Conservation (phyloP, 1,140 invertebrate species). For the Globodera ellingtonae region DNA sequence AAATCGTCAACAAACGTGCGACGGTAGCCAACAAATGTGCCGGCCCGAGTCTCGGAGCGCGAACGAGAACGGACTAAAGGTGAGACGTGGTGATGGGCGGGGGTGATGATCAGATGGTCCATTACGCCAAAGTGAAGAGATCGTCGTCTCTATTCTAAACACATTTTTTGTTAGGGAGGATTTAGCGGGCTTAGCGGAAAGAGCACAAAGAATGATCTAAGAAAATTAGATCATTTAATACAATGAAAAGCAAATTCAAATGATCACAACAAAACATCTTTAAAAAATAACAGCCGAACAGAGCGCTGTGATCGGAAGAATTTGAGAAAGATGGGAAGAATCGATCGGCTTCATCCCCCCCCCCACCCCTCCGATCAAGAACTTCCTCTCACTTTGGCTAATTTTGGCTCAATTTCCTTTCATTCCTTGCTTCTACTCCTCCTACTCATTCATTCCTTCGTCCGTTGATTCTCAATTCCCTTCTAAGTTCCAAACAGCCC, state of each 20-base stretch:
- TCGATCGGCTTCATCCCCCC: background rate
- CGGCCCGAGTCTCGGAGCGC: constrained; percentile 19
- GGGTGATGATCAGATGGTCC: constrained; percentile 28
- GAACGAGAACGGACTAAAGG: constrained; percentile 36
- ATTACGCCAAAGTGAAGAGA: background rate
- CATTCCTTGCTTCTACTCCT: too few species aligned
- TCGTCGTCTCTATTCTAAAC: background rate
- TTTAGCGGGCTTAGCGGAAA: background rate
- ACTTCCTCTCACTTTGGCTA: background rate
- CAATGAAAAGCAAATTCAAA: background rate
- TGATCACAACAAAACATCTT: background rate
- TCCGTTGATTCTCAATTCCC: background rate
- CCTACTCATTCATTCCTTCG: background rate
- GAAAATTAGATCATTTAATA: too few species aligned
- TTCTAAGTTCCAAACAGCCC: background rate
- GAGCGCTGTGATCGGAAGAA: background rate
- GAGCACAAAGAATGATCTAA: background rate
- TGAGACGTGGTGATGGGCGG: constrained; percentile 39
- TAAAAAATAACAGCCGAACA: background rate
- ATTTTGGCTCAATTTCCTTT: background rate
- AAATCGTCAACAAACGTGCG: background rate
- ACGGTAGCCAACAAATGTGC: constrained; percentile 2
- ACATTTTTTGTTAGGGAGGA: background rate
- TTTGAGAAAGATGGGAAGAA: background rate
- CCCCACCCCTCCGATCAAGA: background rate